Percentiles rank a stretch among this genome's conserved stretches.
phyloP scores from a whole-genome alignment of 2,888 invertebrate species.

The Drosophila kokeensis region DNA sequence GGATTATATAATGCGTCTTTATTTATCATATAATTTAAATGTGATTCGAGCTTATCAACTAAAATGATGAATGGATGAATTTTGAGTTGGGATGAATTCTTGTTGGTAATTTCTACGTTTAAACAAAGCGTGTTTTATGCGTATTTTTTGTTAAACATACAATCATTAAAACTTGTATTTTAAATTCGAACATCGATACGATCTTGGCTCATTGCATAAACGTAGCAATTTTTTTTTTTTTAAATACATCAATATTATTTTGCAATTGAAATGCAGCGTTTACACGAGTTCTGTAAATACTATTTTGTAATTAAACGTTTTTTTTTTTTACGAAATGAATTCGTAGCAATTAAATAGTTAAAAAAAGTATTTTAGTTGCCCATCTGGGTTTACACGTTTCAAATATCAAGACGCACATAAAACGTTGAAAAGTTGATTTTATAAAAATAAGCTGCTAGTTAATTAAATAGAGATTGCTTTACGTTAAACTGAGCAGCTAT shows the following conservation, averaged over 20 bases:
- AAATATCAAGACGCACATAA: not conserved
- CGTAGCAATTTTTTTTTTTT: constrained; percentile 10
- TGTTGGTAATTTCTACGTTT: constrained; percentile 18
- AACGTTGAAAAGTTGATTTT: not conserved
- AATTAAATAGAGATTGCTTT: not conserved
- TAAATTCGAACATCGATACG: constrained; percentile 3
- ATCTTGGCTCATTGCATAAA: constrained; percentile 20
- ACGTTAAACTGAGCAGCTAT: not conserved
- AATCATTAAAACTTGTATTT: constrained; percentile 16
- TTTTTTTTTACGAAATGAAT: not conserved
- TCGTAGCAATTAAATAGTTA: not conserved
- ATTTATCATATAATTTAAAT: constrained; percentile 56
- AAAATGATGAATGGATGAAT: constrained; percentile 43
- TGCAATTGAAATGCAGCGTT: constrained; percentile 11
- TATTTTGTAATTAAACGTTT: not conserved
- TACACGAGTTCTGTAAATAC: constrained; percentile 30
- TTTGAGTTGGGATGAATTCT: constrained; percentile 3
- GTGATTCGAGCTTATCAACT: constrained; percentile 51
- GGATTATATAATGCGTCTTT: constrained; percentile 53
- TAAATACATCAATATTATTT: constrained; percentile 7
- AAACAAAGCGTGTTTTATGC: constrained; percentile 16
- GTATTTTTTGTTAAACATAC: constrained; percentile 5
- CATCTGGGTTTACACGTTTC: not conserved
- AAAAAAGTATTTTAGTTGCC: not conserved
- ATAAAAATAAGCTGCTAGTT: not conserved